Base-by-base conservation (phyloP, 2,888 invertebrate species). In the Troides helena region DNA sequence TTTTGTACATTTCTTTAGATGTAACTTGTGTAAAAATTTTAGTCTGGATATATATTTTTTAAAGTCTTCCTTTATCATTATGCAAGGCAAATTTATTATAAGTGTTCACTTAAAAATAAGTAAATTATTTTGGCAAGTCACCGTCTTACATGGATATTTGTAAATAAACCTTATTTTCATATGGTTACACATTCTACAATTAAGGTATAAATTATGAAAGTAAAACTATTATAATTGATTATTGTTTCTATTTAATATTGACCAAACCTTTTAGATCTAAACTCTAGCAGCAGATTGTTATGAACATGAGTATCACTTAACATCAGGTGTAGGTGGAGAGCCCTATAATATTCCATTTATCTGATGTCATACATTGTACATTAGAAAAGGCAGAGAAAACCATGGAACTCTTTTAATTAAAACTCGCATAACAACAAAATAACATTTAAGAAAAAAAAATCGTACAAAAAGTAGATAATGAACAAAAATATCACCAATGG, bases 401-500 rank as follows among this genome's bases (percentile, higher is more conserved):
- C 67, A 70, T n/a, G 36, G 30, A 21, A 67, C 30, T 17, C 56
- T 50, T 70, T 70, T 70, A 70, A 67, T 70, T 67, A 67, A 70
- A 66, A 59, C 58, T 65, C 23, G 39, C 53, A 65, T 64, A 62
- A 67, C 23, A 64, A 65, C 64, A 70, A 70, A 50, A 61, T 62
- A 62, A 63, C 58, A 62, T 62, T 53, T 36, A 62, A 43, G 66
- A 62, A 63, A 73, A 74, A 73, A 68, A 71, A 74, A 73, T 72
- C 62, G 73, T 73, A 67, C 73, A 65, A 58, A 50, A 65, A 66
- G 58, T 23, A 64, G 63, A 17, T 30, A 23, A 39, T 25, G 23
- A 25, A 58, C 46, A 39, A 58, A 65, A 66, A 73, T 68, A 72
- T 77, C 74, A 81, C 78, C 77, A 83, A 72, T 73, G 70, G 67